Percentiles rank a stretch among this genome's conserved stretches.
phyloP scores from a whole-genome alignment of 2,888 invertebrate genomes.

The Microchrysa polita region DNA sequence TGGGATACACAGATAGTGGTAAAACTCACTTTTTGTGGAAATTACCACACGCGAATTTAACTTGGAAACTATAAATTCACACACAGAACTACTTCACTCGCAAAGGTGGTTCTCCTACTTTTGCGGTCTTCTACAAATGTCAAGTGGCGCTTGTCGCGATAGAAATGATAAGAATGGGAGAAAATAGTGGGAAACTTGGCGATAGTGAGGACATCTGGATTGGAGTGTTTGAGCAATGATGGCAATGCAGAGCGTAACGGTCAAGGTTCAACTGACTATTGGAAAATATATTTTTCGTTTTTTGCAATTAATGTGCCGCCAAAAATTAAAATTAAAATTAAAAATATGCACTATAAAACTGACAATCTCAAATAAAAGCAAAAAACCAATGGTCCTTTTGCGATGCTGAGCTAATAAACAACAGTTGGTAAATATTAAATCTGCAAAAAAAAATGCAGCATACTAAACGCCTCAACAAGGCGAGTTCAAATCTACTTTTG shows the following conservation, averaged over 20 bases:
- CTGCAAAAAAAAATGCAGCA: no score
- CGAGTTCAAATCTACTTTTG: no score
- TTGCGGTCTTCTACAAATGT: conserved; percentile 6
- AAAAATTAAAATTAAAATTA: no score
- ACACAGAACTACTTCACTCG: conserved; percentile 6
- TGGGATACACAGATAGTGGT: background rate
- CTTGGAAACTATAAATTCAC: background rate
- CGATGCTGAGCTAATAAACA: no score
- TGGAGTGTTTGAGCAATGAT: background rate
- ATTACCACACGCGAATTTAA: background rate
- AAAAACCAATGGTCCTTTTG: no score
- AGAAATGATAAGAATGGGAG: background rate
- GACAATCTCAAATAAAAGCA: no score
- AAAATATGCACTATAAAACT: no score
- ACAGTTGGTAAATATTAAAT: no score
- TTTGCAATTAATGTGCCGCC: no score
- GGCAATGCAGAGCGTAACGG: conserved; percentile 17
- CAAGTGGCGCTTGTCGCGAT: background rate
- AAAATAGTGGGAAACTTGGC: background rate
- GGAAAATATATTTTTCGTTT: no score
- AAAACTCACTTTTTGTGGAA: conserved; percentile 17
- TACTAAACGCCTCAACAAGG: no score
- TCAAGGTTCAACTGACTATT: no score
- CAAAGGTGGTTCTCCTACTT: background rate
- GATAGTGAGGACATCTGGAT: background rate